A percentile compares a stretch with the other conserved stretches of the same genome.
These are phyloP conservation scores for Torymus tubicola DNA, from an alignment of 2,888 invertebrate species.

Conservation along the genomic window DNA sequence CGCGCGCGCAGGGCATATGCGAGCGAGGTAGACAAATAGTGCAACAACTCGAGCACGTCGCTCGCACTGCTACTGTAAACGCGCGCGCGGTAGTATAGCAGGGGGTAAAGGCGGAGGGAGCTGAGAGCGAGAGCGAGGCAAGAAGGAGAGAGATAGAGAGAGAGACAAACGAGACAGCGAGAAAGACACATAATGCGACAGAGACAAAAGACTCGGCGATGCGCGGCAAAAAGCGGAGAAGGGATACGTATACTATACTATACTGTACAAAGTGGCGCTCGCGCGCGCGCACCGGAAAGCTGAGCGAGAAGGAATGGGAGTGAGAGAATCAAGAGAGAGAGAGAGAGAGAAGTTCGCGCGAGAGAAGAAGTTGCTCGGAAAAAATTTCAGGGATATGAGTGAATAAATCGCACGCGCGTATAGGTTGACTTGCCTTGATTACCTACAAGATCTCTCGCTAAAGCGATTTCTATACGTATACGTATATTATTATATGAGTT, in stretches of 20 bases:
- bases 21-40: slow-evolving; percentile 40
- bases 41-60: slow-evolving; percentile 35
- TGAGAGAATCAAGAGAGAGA: no score
- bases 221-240: slow-evolving; percentile 32
- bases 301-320: slow-evolving; percentile 2
- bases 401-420: slow-evolving; percentile 15
- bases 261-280: neutral
- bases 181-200: slow-evolving; percentile 42
- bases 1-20: neutral
- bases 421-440: neutral
- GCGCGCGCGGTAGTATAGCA: neutral
- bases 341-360: no score
- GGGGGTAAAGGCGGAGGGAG: slow-evolving; percentile 30
- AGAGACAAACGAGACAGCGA: slow-evolving; percentile 43
- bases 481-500: no score
- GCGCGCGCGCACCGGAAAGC: neutral
- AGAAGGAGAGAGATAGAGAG: neutral
- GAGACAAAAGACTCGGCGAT: slow-evolving; percentile 41
- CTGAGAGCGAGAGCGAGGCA: slow-evolving; percentile 11
- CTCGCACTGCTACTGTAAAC: slow-evolving; percentile 1
- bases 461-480: no score
- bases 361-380: slow-evolving; percentile 1
- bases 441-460: neutral
- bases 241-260: neutral
- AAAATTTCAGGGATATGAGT: slow-evolving; percentile 11